Evolutionary conservation across 2,113 vertebrate genomes (phyloP), one percentile per base, ranked within the genome.

Genomic region (Tychaedon coryphoeus): DNA sequence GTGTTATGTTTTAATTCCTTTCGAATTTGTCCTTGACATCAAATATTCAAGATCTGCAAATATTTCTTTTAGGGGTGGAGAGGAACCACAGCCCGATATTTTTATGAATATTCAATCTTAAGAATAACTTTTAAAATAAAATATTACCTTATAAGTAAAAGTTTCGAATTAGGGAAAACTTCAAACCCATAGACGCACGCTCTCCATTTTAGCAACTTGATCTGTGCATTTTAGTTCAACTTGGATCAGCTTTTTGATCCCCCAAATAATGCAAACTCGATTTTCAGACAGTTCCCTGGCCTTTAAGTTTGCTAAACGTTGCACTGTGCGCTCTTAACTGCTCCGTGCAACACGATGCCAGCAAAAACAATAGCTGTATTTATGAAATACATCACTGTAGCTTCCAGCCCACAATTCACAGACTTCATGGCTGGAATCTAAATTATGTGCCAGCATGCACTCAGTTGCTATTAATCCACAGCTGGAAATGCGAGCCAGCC

Each of bases 341-440:
- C 87, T 86, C 29, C 0, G 5, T 84, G 57, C 56, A 56, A 34
- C 40, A 20, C 3, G 12, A 88, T 42, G 88, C 96, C 96, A 97
- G 86, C 67, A 93, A 95, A 96, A 95, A 95, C 96, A 96, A 92
- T 90, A 93, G 94, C 61, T 65, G 69, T 36, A 94, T 90, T 93
- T 95, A 85, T 82, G 81, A 93, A 95, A 93, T 88, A 86, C 33
- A 48, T 95, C 88, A 91, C 47, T 91, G 77, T 15, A 40, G 56
- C 57, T 96, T 92, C 83, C 90, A 94, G 69, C 84, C 95, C 47
- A 79, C 84, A 82, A 43, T 94, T 91, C 74, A 73, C 81, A 92
- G 73, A 56, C 74, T 93, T 86, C 90, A 72, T 56, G 67, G 78
- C 40, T 95, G 91, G 78, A 96, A 97, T 93, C 69, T 88, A 72